A percentile compares a stretch with the other conserved stretches of the same genome.
These are phyloP conservation scores for Parapsyche elsis DNA, from an alignment of 1,140 invertebrate species.

Conservation along the genomic window DNA sequence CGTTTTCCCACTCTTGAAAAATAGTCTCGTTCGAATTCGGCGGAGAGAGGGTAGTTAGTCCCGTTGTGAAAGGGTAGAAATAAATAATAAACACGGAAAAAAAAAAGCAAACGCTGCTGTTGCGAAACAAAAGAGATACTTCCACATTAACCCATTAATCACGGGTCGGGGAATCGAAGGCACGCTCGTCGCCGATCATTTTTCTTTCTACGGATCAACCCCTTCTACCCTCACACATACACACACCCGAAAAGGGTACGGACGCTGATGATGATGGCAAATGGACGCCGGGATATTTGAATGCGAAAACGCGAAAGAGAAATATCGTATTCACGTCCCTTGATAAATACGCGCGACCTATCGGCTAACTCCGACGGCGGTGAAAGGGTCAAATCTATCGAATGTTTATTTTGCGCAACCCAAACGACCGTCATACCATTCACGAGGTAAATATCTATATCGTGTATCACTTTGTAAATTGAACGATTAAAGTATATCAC, in stretches of 20 bases:
- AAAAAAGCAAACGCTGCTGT: not conserved
- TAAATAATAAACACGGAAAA: not conserved
- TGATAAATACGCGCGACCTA: slow-evolving; percentile 4
- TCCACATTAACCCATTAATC: slow-evolving; percentile 35
- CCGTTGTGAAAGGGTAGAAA: not conserved
- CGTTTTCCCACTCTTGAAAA: not conserved
- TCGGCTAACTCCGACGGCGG: not conserved
- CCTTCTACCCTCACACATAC: not conserved
- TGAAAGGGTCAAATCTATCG: slow-evolving; percentile 1
- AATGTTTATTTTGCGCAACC: not conserved
- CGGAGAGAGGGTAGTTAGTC: not conserved
- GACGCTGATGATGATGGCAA: slow-evolving; percentile 19
- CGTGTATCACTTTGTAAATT: no score
- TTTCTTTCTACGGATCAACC: slow-evolving; percentile 9
- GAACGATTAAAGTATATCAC: no score
- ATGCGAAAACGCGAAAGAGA: slow-evolving; percentile 18
- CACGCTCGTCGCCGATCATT: slow-evolving; percentile 30
- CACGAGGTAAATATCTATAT: no score
- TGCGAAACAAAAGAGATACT: slow-evolving; percentile 24
- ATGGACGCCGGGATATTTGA: not conserved
- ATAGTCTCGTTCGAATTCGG: not conserved
- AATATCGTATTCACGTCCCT: not conserved
- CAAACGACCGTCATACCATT: no score
- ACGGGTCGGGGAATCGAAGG: slow-evolving; percentile 28
- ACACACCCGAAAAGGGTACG: not conserved